These are phyloP conservation scores for Ophion obscuratus DNA, from an alignment of 2,888 invertebrate genomes.

Conservation along the genomic window DNA sequence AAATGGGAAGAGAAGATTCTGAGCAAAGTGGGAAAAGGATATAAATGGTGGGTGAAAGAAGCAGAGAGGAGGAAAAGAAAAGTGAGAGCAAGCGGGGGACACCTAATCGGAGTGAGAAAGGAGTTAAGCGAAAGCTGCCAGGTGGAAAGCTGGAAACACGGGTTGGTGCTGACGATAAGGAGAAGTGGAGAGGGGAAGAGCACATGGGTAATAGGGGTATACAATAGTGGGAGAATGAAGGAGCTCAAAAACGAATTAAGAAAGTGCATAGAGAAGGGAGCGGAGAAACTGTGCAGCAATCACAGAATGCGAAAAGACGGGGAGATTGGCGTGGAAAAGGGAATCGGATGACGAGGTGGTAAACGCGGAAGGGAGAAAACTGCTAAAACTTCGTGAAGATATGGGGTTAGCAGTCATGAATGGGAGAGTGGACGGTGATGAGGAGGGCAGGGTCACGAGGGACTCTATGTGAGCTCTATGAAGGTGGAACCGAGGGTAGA, in stretches of 20 bases:
- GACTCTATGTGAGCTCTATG: not conserved
- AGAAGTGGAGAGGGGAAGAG: too few relatives aligned
- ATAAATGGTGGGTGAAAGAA: too few relatives aligned
- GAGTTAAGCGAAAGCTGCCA: not conserved
- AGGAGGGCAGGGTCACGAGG: conserved; percentile 24
- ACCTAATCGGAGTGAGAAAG: conserved; percentile 33
- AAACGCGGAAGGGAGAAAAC: not conserved
- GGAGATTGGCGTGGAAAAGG: not conserved
- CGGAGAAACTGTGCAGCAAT: not conserved
- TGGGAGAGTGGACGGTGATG: conserved; percentile 36
- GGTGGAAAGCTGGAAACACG: conserved; percentile 37
- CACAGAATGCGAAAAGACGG: not conserved
- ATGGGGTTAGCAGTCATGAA: conserved; percentile 27
- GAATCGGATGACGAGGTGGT: not conserved
- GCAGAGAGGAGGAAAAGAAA: too few relatives aligned
- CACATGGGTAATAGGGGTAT: too few relatives aligned
- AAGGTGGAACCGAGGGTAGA: conserved; percentile 25
- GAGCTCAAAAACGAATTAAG: too few relatives aligned
- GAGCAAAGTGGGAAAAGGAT: conserved; percentile 22
- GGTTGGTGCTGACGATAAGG: not conserved
- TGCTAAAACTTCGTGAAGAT: not conserved
- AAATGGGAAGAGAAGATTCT: conserved; percentile 27
- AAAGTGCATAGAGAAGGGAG: not conserved
- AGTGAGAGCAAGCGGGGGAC: too few relatives aligned
- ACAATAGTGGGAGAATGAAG: too few relatives aligned